Conservation (phyloP, 2,888 invertebrate species). For the Actias luna region DNA sequence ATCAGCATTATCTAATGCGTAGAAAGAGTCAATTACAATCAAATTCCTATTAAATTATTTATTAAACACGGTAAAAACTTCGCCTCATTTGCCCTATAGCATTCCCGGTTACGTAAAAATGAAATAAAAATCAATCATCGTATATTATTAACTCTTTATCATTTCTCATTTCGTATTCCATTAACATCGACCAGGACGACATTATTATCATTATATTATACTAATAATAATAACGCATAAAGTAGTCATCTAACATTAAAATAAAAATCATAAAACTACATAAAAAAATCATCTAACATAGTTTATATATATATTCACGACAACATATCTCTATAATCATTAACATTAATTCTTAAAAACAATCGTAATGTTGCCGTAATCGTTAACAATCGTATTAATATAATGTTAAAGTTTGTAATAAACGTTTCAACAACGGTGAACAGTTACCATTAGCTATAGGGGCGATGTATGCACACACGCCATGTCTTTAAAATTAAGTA, state of each 20-base stretch:
- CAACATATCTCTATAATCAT: conserved; percentile 61
- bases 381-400: conserved; percentile 62
- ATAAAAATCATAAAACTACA: conserved; percentile 29
- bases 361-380: conserved; percentile 59
- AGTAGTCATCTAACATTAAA: conserved; percentile 25
- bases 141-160: conserved; percentile 1
- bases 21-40: neutral
- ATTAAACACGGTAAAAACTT: conserved; percentile 21
- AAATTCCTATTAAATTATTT: conserved; percentile 14
- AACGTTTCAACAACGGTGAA: conserved; percentile 81
- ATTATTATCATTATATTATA: conserved; percentile 12
- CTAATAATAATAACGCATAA: conserved; percentile 20
- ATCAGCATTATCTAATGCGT: conserved; percentile 22
- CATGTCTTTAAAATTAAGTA: conserved; percentile 66
- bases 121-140: neutral
- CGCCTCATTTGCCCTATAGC: conserved; percentile 28
- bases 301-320: conserved; percentile 46
- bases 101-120: conserved; percentile 23
- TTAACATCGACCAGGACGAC: conserved; percentile 9
- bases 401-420: conserved; percentile 72
- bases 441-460: conserved; percentile 76
- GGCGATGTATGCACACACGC: conserved; percentile 50
- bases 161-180: conserved; percentile 1
- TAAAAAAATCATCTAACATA: conserved; percentile 31
- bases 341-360: conserved; percentile 64